Percentiles rank a stretch among this genome's conserved stretches.
Conservation (phyloP, 2,888 invertebrate genomes). For the Molanna angustata region DNA sequence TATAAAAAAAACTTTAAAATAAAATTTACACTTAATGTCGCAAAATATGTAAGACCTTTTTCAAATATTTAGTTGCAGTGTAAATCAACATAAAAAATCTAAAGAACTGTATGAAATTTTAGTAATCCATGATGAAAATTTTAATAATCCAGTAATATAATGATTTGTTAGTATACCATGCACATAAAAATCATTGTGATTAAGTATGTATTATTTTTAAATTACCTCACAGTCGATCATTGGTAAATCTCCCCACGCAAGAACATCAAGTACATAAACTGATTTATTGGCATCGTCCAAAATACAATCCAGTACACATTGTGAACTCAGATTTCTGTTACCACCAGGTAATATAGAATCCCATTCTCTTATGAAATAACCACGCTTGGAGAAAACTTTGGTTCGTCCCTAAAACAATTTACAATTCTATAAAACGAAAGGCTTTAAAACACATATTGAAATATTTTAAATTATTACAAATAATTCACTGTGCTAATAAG, state of each 20-base stretch:
- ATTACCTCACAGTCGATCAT: slow-evolving; percentile 74
- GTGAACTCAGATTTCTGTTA: slow-evolving; percentile 39
- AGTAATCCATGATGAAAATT: too few relatives aligned
- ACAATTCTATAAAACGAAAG: too few relatives aligned
- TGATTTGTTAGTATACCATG: slow-evolving; percentile 1
- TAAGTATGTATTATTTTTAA: slow-evolving; percentile 28
- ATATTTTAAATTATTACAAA: too few relatives aligned
- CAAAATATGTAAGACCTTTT: too few relatives aligned
- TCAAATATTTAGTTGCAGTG: too few relatives aligned
- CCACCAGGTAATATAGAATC: slow-evolving; percentile 75
- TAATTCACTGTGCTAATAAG: too few relatives aligned
- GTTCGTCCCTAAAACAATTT: slow-evolving; percentile 60
- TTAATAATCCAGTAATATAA: too few relatives aligned
- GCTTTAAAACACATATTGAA: too few relatives aligned
- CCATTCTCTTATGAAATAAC: slow-evolving; percentile 56
- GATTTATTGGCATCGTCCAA: slow-evolving; percentile 59
- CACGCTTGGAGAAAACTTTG: slow-evolving; percentile 64
- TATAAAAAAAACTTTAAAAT: too few relatives aligned
- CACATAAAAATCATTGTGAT: background rate
- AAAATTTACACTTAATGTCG: too few relatives aligned
- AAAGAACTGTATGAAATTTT: too few relatives aligned
- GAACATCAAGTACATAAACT: slow-evolving; percentile 78
- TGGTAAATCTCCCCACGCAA: slow-evolving; percentile 75
- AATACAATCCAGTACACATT: slow-evolving; percentile 82
- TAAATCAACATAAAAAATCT: too few relatives aligned